These are phyloP conservation scores for Mungos mungo DNA, from an alignment of 2,113 vertebrate genomes.

Conservation along the genomic window DNA sequence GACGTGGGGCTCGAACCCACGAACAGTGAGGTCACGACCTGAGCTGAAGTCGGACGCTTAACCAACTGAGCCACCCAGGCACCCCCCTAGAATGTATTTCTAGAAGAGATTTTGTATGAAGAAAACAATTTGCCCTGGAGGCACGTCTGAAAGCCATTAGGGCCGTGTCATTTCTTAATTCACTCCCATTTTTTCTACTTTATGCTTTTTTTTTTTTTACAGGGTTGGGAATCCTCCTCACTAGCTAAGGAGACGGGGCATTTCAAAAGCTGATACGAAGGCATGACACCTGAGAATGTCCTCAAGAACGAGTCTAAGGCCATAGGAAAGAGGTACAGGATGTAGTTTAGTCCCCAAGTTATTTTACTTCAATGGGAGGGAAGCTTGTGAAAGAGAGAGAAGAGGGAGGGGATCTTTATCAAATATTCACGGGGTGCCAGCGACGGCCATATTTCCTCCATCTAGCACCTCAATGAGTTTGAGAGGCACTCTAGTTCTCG, in stretches of 20 bases:
- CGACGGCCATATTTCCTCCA: background rate
- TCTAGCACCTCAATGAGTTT: background rate
- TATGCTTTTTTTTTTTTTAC: background rate
- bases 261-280: background rate
- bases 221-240: background rate
- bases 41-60: too few relatives aligned
- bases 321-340: background rate
- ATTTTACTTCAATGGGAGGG: background rate
- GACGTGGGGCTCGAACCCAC: too few relatives aligned
- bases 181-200: background rate
- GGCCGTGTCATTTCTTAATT: background rate
- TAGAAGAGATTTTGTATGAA: background rate
- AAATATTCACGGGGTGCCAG: background rate
- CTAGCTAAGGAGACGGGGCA: background rate
- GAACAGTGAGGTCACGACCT: too few relatives aligned
- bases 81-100: background rate
- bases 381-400: background rate
- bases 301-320: background rate
- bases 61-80: too few relatives aligned
- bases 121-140: background rate
- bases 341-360: background rate
- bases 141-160: background rate
- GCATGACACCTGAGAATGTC: background rate
- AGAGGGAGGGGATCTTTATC: background rate
- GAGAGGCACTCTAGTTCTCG: too few relatives aligned